Evolutionary conservation across 1,140 invertebrate genomes (phyloP).

Genomic region (Papilio machaon): DNA sequence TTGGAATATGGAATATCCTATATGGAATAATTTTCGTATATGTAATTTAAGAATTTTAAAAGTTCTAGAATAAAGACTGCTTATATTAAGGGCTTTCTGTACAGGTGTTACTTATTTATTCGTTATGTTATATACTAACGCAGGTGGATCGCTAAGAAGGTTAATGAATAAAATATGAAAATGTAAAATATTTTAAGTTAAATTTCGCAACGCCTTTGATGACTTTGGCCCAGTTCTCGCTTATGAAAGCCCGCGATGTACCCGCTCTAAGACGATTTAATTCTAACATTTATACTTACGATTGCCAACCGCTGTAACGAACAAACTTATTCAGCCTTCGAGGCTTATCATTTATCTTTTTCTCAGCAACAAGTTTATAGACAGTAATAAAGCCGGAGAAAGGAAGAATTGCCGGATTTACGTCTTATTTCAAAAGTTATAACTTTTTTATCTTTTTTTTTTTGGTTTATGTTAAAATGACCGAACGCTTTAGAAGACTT

Average conservation of each 20-base stretch:
- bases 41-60: too few species aligned
- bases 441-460: not conserved
- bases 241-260: constrained; percentile 44
- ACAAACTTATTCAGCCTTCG: constrained; percentile 31
- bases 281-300: constrained; percentile 37
- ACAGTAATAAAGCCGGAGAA: constrained; percentile 17
- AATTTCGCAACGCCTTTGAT: constrained; percentile 52
- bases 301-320: constrained; percentile 33
- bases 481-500: not conserved
- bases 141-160: constrained; percentile 13
- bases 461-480: not conserved
- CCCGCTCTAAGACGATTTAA: constrained; percentile 28
- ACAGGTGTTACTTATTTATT: constrained; percentile 20
- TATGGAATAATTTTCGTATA: too few species aligned
- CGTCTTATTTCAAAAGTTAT: constrained; percentile 22
- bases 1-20: too few species aligned
- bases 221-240: constrained; percentile 51
- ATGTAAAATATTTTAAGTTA: constrained; percentile 53
- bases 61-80: too few species aligned
- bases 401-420: constrained; percentile 18
- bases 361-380: constrained; percentile 31
- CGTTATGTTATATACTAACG: not conserved
- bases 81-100: not conserved
- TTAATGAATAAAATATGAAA: constrained; percentile 39
- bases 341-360: constrained; percentile 37